Conservation (phyloP, 2,797 vertebrate genomes). For the Chloroceryle inda region DNA sequence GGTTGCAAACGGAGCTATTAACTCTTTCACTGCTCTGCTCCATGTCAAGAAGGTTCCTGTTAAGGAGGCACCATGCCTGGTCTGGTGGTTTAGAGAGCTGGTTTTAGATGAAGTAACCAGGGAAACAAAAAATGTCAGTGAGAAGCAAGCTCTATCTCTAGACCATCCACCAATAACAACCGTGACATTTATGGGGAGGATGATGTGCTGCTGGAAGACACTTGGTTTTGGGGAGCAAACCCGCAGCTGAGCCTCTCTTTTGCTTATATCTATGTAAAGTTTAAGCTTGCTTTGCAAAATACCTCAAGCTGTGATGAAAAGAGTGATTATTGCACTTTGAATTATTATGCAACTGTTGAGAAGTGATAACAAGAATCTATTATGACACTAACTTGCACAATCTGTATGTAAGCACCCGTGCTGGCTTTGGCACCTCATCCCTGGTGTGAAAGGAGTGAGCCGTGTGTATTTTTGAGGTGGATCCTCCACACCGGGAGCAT, state of each 20-base stretch:
- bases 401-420: rapidly evolving
- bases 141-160: neutral
- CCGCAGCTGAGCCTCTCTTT: neutral
- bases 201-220: neutral
- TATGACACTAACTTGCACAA: rapidly evolving
- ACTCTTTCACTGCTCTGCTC: neutral
- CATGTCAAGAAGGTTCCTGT: neutral
- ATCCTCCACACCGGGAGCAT: rapidly evolving
- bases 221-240: neutral
- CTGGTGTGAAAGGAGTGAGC: neutral
- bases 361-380: neutral
- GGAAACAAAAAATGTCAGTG: neutral
- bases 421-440: neutral
- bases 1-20: neutral
- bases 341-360: too few relatives aligned
- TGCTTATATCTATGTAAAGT: neutral
- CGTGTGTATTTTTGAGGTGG: neutral
- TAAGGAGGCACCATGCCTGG: neutral
- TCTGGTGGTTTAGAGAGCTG: neutral
- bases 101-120: neutral
- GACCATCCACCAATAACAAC: neutral
- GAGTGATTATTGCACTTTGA: neutral
- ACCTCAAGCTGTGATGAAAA: rapidly evolving
- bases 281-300: neutral
- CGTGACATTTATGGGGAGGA: neutral